phyloP scores from a whole-genome alignment of 2,888 invertebrate genomes.

The Lamellibrachia columna region DNA sequence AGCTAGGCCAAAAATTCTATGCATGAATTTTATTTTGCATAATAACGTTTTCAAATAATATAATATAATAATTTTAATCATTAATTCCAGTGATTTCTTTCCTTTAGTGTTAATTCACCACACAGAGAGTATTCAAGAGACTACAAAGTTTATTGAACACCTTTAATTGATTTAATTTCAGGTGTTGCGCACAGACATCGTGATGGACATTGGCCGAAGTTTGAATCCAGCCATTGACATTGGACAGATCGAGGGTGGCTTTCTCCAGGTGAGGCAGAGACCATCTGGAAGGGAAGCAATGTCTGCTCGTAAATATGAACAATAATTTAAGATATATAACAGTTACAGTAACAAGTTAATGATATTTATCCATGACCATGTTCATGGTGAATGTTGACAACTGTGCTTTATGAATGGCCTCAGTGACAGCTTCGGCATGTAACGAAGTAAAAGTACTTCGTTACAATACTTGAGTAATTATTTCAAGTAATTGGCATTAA shows the following conservation, averaged over 20 bases:
- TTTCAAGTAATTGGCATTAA: too few relatives aligned
- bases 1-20: too few relatives aligned
- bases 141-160: neutral
- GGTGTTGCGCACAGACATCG: slow-evolving; percentile 88
- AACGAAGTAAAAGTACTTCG: too few relatives aligned
- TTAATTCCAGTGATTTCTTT: too few relatives aligned
- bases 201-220: slow-evolving; percentile 96
- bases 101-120: neutral
- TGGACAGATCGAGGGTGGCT: slow-evolving; percentile 95
- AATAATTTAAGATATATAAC: neutral
- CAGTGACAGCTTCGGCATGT: too few relatives aligned
- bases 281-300: neutral
- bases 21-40: too few relatives aligned
- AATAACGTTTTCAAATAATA: too few relatives aligned
- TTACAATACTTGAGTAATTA: too few relatives aligned
- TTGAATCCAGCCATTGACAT: slow-evolving; percentile 96
- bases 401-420: too few relatives aligned
- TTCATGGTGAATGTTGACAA: too few relatives aligned
- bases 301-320: neutral
- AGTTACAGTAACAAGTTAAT: neutral
- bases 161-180: slow-evolving; percentile 46
- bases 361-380: too few relatives aligned
- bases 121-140: neutral
- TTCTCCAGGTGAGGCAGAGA: slow-evolving; percentile 73
- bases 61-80: too few relatives aligned